Percentiles rank a stretch among this genome's conserved stretches.
Evolutionary conservation across 2,888 invertebrate species (phyloP).

Genomic region (Agrypnus murinus): DNA sequence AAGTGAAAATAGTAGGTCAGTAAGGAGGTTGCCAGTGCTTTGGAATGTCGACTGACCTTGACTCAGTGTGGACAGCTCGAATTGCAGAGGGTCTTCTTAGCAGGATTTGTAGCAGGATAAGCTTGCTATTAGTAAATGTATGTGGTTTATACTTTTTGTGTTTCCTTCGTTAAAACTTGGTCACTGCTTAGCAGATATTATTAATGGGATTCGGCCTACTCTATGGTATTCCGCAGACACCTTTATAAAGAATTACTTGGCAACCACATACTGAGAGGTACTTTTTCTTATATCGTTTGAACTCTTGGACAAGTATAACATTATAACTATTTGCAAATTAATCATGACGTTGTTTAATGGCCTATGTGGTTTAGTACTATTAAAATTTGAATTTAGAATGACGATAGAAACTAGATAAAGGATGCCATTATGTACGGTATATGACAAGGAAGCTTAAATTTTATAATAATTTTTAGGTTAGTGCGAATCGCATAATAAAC

Average conservation of each 20-base stretch:
- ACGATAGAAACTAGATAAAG: too few species aligned
- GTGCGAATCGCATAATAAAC: not conserved
- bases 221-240: constrained; percentile 1
- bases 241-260: not conserved
- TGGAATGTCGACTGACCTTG: constrained; percentile 66
- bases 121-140: constrained; percentile 39
- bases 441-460: too few species aligned
- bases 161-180: constrained; percentile 27
- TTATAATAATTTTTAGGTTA: not conserved
- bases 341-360: too few species aligned
- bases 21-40: constrained; percentile 62
- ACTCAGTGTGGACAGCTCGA: constrained; percentile 55
- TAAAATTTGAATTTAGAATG: not conserved
- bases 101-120: constrained; percentile 50
- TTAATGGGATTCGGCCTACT: constrained; percentile 27
- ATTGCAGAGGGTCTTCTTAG: constrained; percentile 44
- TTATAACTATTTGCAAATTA: too few species aligned
- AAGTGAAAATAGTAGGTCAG: constrained; percentile 67
- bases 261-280: not conserved
- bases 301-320: constrained; percentile 1
- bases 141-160: constrained; percentile 39
- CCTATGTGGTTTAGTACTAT: not conserved
- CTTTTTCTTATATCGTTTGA: not conserved
- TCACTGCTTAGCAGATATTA: constrained; percentile 20
- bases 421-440: not conserved